These are phyloP conservation scores for Callyntrura sp. DNA, from an alignment of 2,888 invertebrate genomes.

Conservation along the genomic window DNA sequence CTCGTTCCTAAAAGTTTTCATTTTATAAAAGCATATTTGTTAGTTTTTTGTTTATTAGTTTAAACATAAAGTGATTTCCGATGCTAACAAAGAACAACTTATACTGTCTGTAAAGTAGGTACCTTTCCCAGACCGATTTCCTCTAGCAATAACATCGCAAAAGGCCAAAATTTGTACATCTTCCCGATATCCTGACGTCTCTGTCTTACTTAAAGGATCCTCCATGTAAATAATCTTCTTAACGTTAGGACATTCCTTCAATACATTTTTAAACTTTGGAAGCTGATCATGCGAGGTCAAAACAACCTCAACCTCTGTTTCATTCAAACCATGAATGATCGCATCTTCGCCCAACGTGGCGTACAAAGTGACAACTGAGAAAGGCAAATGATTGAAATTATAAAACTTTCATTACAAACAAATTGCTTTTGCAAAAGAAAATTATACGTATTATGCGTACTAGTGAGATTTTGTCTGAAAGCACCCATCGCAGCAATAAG, in stretches of 20 bases:
- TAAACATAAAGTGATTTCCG: no score
- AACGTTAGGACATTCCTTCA: conserved; percentile 90
- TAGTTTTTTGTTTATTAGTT: no score
- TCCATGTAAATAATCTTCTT: conserved; percentile 94
- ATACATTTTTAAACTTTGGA: conserved; percentile 94
- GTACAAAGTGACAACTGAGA: conserved; percentile 96
- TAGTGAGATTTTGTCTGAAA: conserved; percentile 96
- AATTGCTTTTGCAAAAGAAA: background rate
- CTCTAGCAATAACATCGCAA: conserved; percentile 89
- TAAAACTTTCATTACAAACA: background rate
- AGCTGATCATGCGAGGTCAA: conserved; percentile 97
- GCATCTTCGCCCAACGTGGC: conserved; percentile 99
- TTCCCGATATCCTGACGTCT: conserved; percentile 90
- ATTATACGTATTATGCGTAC: conserved; percentile 85
- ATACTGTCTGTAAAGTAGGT: conserved; percentile 34
- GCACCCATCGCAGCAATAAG: conserved; percentile 98
- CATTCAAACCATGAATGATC: conserved; percentile 97
- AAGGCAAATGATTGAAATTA: conserved; percentile 39
- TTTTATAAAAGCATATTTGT: conserved; percentile 22
- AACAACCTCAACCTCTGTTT: conserved; percentile 97
- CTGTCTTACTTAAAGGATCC: conserved; percentile 92
- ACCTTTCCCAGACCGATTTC: conserved; percentile 85
- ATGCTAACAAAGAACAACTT: background rate
- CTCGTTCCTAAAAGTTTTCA: conserved; percentile 86
- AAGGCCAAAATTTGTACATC: conserved; percentile 91